Base-by-base conservation (phyloP, 1,140 invertebrate species). In the Leptonema lineaticorne region DNA sequence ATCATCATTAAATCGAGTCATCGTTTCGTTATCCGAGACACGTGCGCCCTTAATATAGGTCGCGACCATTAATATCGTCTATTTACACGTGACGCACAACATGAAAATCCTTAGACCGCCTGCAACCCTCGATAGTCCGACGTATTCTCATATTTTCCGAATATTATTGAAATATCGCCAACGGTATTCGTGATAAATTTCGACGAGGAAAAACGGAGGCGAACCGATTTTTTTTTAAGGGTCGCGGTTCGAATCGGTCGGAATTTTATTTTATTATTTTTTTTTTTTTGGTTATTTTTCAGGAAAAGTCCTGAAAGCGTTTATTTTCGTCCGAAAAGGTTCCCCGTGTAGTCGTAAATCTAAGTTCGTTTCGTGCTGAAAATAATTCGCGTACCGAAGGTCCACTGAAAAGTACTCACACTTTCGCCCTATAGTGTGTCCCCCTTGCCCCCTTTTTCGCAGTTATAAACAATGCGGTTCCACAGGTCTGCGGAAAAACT, bases 41-140 rank as follows among this genome's bases (percentile, higher is more conserved):
- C 50, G 20, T 53, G 50, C 20, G 20, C 50, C 24, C 27, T 53
- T 53, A 53, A 53, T 53, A 53, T 53, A 53, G 50, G 22, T 26
- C 50, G 20, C 50, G 50, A 26, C 50, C 50, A 53, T 53, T 53
- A 53, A 53, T 53, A 53, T 53, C 22, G 18, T 53, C 50, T 53
- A 53, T 53, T 53, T 53, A 53, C 50, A 53, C 50, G 50, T 53
- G 50, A 53, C 50, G 50, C 50, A 53, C 50, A 24, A 53, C 50
- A 53, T 24, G 50, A 53, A 53, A 53, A 53, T 53, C 50, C 50
- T n/a, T n/a, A n/a, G n/a, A n/a, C n/a, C n/a, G n/a, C n/a, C n/a
- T n/a, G n/a, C n/a, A n/a, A n/a, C n/a, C n/a, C 50, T 24, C 22
- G 27, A 53, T 53, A 26, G 24, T 53, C 50, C 20, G 50, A 20